Evolutionary conservation across 2,797 vertebrate genomes (phyloP).

Genomic region (Clarias laeviceps): DNA sequence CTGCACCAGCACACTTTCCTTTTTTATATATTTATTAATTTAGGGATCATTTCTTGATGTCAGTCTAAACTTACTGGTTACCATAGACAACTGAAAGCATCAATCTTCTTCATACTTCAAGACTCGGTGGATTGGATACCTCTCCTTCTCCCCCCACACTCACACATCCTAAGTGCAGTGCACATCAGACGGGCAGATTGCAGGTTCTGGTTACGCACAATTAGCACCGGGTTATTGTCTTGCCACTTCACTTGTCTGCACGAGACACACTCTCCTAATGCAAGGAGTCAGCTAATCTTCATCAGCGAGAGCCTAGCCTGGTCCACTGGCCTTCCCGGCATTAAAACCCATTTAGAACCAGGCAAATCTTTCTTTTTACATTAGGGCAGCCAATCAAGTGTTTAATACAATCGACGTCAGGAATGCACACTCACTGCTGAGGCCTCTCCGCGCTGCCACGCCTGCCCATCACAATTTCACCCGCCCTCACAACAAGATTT

Average conservation of each 20-base stretch:
- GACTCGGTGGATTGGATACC: slow-evolving; percentile 38
- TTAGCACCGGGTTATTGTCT: slow-evolving; percentile 89
- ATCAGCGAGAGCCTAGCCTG: slow-evolving; percentile 79
- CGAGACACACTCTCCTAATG: slow-evolving; percentile 85
- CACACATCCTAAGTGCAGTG: slow-evolving; percentile 49
- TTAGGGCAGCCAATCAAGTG: slow-evolving; percentile 70
- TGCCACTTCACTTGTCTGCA: slow-evolving; percentile 81
- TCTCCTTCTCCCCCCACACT: slow-evolving; percentile 23
- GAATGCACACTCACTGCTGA: slow-evolving; percentile 49
- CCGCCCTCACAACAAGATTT: slow-evolving; percentile 59
- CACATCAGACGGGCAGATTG: slow-evolving; percentile 53
- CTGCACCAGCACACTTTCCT: background rate
- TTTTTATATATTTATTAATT: background rate
- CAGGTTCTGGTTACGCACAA: slow-evolving; percentile 84
- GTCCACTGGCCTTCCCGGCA: slow-evolving; percentile 70
- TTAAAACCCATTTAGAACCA: slow-evolving; percentile 75
- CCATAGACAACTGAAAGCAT: slow-evolving; percentile 19
- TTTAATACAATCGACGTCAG: slow-evolving; percentile 70
- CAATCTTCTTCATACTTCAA: slow-evolving; percentile 35
- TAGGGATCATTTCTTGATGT: background rate
- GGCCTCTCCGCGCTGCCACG: slow-evolving; percentile 52
- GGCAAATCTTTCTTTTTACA: slow-evolving; percentile 74
- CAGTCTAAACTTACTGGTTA: slow-evolving; percentile 40
- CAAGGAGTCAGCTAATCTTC: slow-evolving; percentile 88
- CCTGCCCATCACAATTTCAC: slow-evolving; percentile 66